Evolutionary conservation across 2,888 invertebrate species (phyloP).

Genomic region (Drosophila fulvimacula): DNA sequence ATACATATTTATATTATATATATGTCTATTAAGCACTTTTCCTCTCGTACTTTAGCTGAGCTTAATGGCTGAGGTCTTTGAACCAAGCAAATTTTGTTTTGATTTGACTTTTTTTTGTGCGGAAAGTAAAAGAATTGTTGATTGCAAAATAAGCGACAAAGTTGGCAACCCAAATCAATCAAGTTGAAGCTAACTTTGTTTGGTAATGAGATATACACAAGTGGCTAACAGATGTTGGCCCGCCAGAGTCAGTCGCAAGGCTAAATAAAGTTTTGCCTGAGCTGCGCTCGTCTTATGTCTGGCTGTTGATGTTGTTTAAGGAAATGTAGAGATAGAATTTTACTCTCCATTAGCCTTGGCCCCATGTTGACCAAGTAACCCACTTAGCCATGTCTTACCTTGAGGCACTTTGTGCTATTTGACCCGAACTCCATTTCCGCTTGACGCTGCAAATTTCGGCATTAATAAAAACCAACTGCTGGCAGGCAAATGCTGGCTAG

Average conservation of each 20-base stretch:
- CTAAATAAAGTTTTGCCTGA: conserved; percentile 1
- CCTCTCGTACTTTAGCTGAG: background rate
- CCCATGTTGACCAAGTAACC: conserved; percentile 52
- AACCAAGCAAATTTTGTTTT: conserved; percentile 25
- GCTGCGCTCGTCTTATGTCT: background rate
- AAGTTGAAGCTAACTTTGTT: conserved; percentile 12
- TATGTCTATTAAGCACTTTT: conserved; percentile 22
- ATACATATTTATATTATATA: background rate
- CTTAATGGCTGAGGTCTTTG: conserved; percentile 39
- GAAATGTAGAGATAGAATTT: background rate
- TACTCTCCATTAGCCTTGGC: conserved; percentile 16
- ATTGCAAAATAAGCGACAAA: conserved; percentile 60
- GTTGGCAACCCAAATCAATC: conserved; percentile 34
- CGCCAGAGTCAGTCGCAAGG: conserved; percentile 4
- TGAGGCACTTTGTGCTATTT: conserved; percentile 33
- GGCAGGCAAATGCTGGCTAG: conserved; percentile 32
- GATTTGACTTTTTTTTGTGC: conserved; percentile 1
- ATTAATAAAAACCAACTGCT: conserved; percentile 63
- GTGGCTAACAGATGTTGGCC: conserved; percentile 29
- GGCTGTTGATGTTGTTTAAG: conserved; percentile 4
- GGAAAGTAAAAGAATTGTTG: conserved; percentile 16
- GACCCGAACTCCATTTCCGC: conserved; percentile 44
- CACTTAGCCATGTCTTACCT: conserved; percentile 47
- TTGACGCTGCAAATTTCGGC: conserved; percentile 50
- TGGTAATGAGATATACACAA: conserved; percentile 52